phyloP scores from a whole-genome alignment of 2,113 vertebrate species.

The Pygoscelis antarcticus region DNA sequence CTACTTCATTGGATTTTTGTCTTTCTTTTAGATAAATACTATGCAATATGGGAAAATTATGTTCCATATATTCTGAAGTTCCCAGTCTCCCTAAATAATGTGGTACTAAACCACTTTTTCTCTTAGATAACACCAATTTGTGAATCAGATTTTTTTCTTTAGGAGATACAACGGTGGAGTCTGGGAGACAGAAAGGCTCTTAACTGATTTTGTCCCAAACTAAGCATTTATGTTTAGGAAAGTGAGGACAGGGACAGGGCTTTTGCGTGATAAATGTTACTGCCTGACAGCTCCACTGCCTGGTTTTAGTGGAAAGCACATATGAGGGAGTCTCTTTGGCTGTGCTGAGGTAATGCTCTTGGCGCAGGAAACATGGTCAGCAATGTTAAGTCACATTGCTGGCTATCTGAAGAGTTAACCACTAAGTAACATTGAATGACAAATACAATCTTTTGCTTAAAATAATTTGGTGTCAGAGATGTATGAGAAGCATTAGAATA shows the following conservation, averaged over 20 bases:
- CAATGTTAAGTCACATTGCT: neutral
- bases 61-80: neutral
- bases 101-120: neutral
- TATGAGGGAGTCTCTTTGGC: neutral
- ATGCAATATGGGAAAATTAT: neutral
- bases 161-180: neutral
- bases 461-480: neutral
- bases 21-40: neutral
- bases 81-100: neutral
- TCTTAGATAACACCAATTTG: neutral
- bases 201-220: neutral
- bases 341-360: neutral
- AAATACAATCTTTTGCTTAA: neutral
- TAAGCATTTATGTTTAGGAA: neutral
- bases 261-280: neutral
- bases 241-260: neutral
- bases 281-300: neutral
- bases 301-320: neutral
- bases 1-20: neutral
- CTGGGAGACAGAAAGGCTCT: neutral
- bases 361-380: neutral
- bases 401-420: neutral
- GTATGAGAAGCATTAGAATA: neutral
- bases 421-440: neutral
- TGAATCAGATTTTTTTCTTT: neutral